Evolutionary conservation across 2,797 vertebrate species (phyloP).

Genomic region (Centropyge bicolor): DNA sequence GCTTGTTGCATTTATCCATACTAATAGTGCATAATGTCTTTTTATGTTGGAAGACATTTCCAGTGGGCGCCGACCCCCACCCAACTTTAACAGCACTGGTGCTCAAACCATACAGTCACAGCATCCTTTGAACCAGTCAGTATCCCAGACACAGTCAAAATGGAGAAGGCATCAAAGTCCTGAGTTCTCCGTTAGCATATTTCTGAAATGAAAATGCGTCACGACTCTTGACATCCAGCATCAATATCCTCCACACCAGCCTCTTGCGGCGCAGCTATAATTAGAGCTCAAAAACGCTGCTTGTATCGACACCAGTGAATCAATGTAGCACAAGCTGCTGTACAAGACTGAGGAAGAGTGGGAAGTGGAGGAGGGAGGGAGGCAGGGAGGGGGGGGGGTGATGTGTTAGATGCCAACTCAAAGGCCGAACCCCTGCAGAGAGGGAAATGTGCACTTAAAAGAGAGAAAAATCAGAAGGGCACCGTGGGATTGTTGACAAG

Average conservation of each 20-base stretch:
- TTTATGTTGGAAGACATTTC: conserved; percentile 23
- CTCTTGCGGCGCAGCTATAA: conserved; percentile 77
- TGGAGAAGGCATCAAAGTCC: conserved; percentile 52
- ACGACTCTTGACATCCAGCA: conserved; percentile 76
- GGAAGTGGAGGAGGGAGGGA: conserved; percentile 11
- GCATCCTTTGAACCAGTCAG: conserved; percentile 43
- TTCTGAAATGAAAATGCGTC: conserved; percentile 73
- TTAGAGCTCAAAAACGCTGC: conserved; percentile 74
- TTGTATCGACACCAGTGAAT: conserved; percentile 77
- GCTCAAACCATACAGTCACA: conserved; percentile 35
- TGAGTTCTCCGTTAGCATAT: conserved; percentile 49
- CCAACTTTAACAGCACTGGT: conserved; percentile 25
- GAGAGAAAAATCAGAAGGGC: conserved; percentile 54
- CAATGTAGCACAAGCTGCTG: conserved; percentile 78
- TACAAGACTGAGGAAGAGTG: conserved; percentile 63
- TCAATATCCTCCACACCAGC: conserved; percentile 75
- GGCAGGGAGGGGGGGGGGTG: neutral
- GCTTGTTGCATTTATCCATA: conserved; percentile 31
- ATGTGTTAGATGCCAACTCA: conserved; percentile 49
- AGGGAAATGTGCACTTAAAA: conserved; percentile 68
- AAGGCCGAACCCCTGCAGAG: conserved; percentile 65
- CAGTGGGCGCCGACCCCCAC: neutral
- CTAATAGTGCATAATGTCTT: neutral
- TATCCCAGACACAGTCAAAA: conserved; percentile 35
- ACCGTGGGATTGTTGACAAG: conserved; percentile 58